phyloP scores from a whole-genome alignment of 2,888 invertebrate genomes.

The Stegophylla sp. region DNA sequence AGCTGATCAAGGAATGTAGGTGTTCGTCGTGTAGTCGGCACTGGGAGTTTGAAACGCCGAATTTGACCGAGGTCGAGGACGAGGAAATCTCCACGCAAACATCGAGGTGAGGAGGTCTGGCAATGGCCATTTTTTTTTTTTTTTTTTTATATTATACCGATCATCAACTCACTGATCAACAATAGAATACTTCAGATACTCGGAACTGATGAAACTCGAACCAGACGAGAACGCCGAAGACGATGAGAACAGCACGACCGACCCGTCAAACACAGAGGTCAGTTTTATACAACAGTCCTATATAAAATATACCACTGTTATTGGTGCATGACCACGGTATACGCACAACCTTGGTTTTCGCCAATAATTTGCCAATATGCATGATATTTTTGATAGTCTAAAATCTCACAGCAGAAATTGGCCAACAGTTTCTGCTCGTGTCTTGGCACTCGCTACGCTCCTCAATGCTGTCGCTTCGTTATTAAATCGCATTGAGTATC shows the following conservation, averaged over 20 bases:
- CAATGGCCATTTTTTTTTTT: constrained; percentile 13
- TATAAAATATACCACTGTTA: background rate
- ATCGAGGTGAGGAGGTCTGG: constrained; percentile 24
- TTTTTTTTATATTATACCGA: background rate
- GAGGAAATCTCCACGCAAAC: constrained; percentile 19
- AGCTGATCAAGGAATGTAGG: constrained; percentile 73
- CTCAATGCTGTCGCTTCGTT: too few relatives aligned
- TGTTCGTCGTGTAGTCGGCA: constrained; percentile 71
- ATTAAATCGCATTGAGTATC: too few relatives aligned
- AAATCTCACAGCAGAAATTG: too few relatives aligned
- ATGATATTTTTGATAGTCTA: too few relatives aligned
- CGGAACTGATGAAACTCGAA: constrained; percentile 42
- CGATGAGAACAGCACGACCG: constrained; percentile 7
- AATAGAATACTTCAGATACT: constrained; percentile 48
- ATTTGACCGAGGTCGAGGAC: background rate
- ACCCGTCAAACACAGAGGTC: constrained; percentile 5
- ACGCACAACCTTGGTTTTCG: too few relatives aligned
- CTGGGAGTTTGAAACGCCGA: constrained; percentile 62
- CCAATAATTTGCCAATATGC: too few relatives aligned
- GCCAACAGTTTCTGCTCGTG: too few relatives aligned
- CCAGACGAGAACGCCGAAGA: constrained; percentile 25
- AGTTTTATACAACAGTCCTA: background rate
- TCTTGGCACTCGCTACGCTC: too few relatives aligned
- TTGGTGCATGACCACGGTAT: background rate
- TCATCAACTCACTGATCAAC: constrained; percentile 28